A percentile compares a stretch with the other conserved stretches of the same genome.
Conservation (phyloP, 2,888 invertebrate genomes). For the Cryptosula pallasiana region DNA sequence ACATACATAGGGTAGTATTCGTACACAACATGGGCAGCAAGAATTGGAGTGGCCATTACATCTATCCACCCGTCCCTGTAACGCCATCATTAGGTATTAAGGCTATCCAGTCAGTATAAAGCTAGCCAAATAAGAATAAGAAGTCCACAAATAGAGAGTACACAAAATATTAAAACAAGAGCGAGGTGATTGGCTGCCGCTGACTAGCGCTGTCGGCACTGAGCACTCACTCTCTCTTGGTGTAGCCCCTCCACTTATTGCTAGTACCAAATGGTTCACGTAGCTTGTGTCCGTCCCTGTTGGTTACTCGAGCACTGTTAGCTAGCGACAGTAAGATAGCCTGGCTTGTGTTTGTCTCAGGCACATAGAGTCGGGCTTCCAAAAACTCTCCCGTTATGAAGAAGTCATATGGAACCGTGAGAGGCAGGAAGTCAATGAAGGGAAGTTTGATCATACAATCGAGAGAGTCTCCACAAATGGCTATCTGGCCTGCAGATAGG, state of each 20-base stretch:
- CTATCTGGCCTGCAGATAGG: constrained; percentile 64
- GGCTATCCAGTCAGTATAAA: too few relatives aligned
- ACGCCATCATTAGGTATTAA: too few relatives aligned
- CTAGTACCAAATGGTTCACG: constrained; percentile 40
- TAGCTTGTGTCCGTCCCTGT: constrained; percentile 63
- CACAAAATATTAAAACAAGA: too few relatives aligned
- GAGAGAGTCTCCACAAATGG: constrained; percentile 86
- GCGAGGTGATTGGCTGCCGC: too few relatives aligned
- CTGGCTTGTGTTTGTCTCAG: constrained; percentile 83
- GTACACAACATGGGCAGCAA: constrained; percentile 83
- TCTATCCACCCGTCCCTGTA: constrained; percentile 77
- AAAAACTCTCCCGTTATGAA: constrained; percentile 73
- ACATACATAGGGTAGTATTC: constrained; percentile 88
- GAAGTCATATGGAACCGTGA: constrained; percentile 55
- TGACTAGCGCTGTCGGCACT: too few relatives aligned
- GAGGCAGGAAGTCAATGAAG: constrained; percentile 87
- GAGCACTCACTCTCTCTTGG: constrained; percentile 54
- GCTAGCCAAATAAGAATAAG: too few relatives aligned
- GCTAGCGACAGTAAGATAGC: constrained; percentile 76
- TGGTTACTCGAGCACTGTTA: constrained; percentile 78
- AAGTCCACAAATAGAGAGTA: too few relatives aligned
- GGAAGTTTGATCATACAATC: constrained; percentile 90
- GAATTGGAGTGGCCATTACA: constrained; percentile 92
- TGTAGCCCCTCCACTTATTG: constrained; percentile 74
- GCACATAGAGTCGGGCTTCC: constrained; percentile 81